A percentile compares a stretch with the other conserved stretches of the same genome.
These are phyloP conservation scores for Eupithecia vulgata DNA, from an alignment of 2,888 invertebrate genomes.

Conservation along the genomic window DNA sequence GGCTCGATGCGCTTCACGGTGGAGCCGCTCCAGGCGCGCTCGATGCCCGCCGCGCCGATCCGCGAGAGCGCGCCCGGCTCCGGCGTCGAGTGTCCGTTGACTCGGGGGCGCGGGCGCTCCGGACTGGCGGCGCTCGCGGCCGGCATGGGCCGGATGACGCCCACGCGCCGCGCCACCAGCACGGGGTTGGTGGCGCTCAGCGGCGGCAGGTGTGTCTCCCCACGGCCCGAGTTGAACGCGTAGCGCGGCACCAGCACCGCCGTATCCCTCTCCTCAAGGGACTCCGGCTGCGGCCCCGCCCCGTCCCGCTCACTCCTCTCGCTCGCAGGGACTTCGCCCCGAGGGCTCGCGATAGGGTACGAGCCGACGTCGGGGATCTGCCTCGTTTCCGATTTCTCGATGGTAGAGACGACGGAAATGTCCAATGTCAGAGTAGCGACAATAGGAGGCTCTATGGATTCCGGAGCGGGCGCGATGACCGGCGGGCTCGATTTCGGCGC, in stretches of 20 bases:
- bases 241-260: slow-evolving; percentile 82
- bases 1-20: slow-evolving; percentile 45
- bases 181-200: slow-evolving; percentile 72
- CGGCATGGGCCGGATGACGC: slow-evolving; percentile 84
- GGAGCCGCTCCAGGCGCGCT: slow-evolving; percentile 70
- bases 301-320: slow-evolving; percentile 49
- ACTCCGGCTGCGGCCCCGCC: slow-evolving; percentile 52
- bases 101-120: slow-evolving; percentile 49
- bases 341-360: slow-evolving; percentile 23
- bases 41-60: slow-evolving; percentile 65
- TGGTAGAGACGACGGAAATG: slow-evolving; percentile 34
- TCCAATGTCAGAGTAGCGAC: neutral
- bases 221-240: slow-evolving; percentile 73
- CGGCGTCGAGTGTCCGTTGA: slow-evolving; percentile 67
- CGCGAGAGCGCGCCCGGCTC: slow-evolving; percentile 69
- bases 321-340: slow-evolving; percentile 52
- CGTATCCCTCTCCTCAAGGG: slow-evolving; percentile 47
- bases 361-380: slow-evolving; percentile 33
- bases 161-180: slow-evolving; percentile 77
- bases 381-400: neutral
- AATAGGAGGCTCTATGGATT: neutral
- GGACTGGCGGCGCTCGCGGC: slow-evolving; percentile 47
- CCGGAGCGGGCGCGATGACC: slow-evolving; percentile 60
- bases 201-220: slow-evolving; percentile 68
- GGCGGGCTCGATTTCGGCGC: slow-evolving; percentile 63